Base-by-base conservation (phyloP, 2,113 vertebrate species). In the Pelmatolapia mariae region DNA sequence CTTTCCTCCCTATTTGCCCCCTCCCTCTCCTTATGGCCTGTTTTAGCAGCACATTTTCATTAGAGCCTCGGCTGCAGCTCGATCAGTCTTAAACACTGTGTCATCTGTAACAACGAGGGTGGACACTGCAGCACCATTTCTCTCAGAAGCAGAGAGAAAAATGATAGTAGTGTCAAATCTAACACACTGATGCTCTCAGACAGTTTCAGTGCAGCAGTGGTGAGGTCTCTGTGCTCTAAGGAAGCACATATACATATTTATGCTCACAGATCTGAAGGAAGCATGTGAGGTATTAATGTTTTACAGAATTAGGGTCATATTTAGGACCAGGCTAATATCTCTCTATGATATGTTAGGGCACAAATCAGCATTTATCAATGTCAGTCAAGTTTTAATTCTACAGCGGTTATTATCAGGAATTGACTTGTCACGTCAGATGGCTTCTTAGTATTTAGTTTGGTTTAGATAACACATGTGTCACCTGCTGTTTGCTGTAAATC, bases 101-200 rank as follows among this genome's bases (percentile, higher is more conserved):
- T 81, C 80, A 87, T 86, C 63, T 59, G 80, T 16, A 53, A 52
- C 80, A 31, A 71, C 40, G 43, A 82, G 80, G 56, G 53, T 63
- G 81, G 83, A 92, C 78, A 84, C 81, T 31, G 88, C 82, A 92
- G 71, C 36, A 4, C 59, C 3, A 18, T 11, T 8, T 84, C 79
- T 86, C 83, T 81, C 85, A 84, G 63, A 80, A 59, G 53, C 83
- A 66, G 83, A 82, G 86, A 87, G 89, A 87, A 80, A 93, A 93
- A 59, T 63, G 59, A 94, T 40, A 40, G 85, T 29, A 68, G 93
- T 95, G 95, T 96, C 88, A 95, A 94, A 94, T 94, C 73, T 93
- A 95, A 91, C 95, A 92, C 54, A 33, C 54, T 83, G 82, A 84
- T 94, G 94, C 90, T 91, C 92, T 56, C 80, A 16, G 80, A 66